Percentiles rank a stretch among this genome's conserved stretches.
phyloP scores from a whole-genome alignment of 2,797 vertebrate species.

The Danio kyathit region DNA sequence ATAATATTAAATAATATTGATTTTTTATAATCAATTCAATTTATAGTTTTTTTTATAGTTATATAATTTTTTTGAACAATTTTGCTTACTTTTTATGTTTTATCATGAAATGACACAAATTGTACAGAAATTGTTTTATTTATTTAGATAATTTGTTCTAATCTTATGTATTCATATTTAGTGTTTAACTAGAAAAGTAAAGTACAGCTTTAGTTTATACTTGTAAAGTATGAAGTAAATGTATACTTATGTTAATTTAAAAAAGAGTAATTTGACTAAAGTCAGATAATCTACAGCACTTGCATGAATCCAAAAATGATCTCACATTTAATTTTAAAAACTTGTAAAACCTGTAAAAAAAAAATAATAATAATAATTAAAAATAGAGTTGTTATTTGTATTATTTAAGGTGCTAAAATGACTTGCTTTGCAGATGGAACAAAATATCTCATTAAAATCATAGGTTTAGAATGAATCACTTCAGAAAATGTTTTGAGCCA shows the following conservation, averaged over 20 bases:
- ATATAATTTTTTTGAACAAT: no score
- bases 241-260: not conserved
- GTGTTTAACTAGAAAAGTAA: no score
- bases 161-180: not conserved
- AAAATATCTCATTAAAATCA: not conserved
- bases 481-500: not conserved
- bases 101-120: not conserved
- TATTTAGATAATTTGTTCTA: not conserved
- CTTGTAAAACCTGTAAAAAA: not conserved
- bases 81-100: not conserved
- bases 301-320: not conserved
- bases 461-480: not conserved
- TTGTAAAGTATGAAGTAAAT: not conserved
- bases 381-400: not conserved
- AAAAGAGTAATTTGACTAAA: not conserved
- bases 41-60: no score
- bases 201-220: no score
- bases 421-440: not conserved
- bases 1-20: no score
- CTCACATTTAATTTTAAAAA: not conserved
- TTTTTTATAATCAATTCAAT: no score
- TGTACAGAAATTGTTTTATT: not conserved
- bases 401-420: not conserved
- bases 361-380: not conserved
- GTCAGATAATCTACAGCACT: not conserved